Evolutionary conservation across 64 coral and sea anemone genomes (phyloP), one percentile per base, ranked within the genome.

Genomic region (Porites australiensis): DNA sequence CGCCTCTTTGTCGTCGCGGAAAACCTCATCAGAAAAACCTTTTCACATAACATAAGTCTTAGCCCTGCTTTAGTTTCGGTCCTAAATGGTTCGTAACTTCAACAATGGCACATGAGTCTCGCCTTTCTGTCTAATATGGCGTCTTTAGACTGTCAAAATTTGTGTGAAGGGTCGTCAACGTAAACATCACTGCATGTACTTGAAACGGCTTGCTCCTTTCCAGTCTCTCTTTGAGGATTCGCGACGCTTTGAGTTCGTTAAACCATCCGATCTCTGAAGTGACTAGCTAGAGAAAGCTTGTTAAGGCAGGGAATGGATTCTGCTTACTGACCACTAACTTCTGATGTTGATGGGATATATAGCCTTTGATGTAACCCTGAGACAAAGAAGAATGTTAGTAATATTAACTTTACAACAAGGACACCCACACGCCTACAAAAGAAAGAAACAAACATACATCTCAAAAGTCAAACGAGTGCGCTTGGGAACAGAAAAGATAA

Each of bases 341-440:
- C 89, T 99, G 98, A 76, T 99, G 98, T 50, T 99, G 98, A 49
- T 99, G 98, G 18, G 98, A 99, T 62, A 99, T 99, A 53, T 99
- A 99, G 8, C 98, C 98, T 87, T 96, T 95, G 79, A 99, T 96
- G 51, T 99, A 99, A 63, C 98, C 98, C 98, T 99, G 72, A 72
- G 89, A 88, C 27, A 77, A 74, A 67, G 10, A 23, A 63, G 27
- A 37, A 37, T 37, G 27, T 37, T 37, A 37, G 0, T 37, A 37
- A 37, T 37, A 37, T 37, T 37, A 37, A 37, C 27, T 37, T 37
- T 37, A 37, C 27, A 37, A 82, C 48, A 50, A 64, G 18, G 12
- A 74, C 21, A 21, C 7, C 54, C 12, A 9, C 7, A 57, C 54
- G 12, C 12, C 12, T 6, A 57, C 54, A 57, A 57, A 57, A 12